Base-by-base conservation (phyloP, 2,113 vertebrate species). In the Hypomesus transpacificus region DNA sequence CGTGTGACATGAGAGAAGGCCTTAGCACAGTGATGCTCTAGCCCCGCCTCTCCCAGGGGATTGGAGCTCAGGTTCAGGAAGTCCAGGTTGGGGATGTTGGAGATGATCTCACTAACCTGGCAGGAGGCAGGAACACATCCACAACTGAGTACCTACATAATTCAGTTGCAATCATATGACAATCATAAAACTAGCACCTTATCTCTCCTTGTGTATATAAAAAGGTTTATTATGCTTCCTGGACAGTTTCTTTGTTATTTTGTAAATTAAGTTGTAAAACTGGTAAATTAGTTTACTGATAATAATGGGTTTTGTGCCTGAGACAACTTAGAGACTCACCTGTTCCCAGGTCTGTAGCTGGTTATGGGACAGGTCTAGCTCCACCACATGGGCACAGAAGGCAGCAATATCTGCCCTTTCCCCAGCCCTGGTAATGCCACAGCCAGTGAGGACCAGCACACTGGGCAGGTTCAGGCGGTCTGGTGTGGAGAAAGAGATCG, bases 11-110 rank as follows among this genome's bases (percentile, higher is more conserved):
- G 90, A 46, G 93, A 93, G 70, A 98, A 98, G 78, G 95, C 92
- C 73, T 93, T 92, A 9, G 95, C 95, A 20, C 92, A 94, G 3
- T 83, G 89, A 52, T 91, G 91, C 78, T 96, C 93, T 77, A 97
- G 85, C 80, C 90, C 90, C 22, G 91, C 91, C 78, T 95, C 91
- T 73, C 90, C 94, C 89, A 99, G 91, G 57, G 96, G 96, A 87
- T 99, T 99, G 84, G 95, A 98, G 91, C 95, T 98, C 91, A 99
- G 90, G 91, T 99, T 99, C 83, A 99, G 92, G 87, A 98, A 98
- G 79, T 95, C 92, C 92, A 99, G 87, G 84, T 98, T 95, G n/a
- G 97, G 96, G 86, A 98, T 95, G 87, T 94, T 98, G 85, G 94
- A 95, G 77, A 98, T 94, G 81, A 99, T 99, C 92, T 96, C 98